Evolutionary conservation across 2,113 vertebrate genomes (phyloP).

Genomic region (Gallinago jamesoni): DNA sequence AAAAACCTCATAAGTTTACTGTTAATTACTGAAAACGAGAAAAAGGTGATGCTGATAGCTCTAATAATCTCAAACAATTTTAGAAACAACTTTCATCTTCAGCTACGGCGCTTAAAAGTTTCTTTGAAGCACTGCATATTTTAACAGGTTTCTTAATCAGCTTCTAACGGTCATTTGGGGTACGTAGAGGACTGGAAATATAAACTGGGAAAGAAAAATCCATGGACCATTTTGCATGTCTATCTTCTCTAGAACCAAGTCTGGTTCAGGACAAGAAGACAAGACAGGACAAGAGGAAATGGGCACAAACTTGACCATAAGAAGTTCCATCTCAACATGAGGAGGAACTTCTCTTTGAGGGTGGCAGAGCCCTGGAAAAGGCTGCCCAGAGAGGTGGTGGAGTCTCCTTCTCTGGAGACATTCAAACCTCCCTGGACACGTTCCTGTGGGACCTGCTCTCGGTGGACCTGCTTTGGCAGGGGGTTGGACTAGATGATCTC

Average conservation of each 20-base stretch:
- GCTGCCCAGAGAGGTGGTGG: no score
- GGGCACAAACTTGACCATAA: no score
- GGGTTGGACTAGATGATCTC: no score
- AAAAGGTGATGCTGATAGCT: background rate
- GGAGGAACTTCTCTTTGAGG: no score
- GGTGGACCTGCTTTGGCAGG: no score
- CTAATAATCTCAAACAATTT: background rate
- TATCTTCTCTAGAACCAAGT: background rate
- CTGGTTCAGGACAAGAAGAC: background rate
- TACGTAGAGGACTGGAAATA: background rate
- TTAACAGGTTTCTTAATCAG: background rate
- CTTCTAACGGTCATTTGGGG: background rate
- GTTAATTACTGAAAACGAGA: background rate
- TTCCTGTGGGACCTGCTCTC: no score
- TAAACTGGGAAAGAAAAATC: rapidly evolving
- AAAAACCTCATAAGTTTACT: background rate
- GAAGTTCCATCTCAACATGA: no score
- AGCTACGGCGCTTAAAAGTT: background rate
- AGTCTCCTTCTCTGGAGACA: no score
- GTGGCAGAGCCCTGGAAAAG: no score
- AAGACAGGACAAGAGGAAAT: no score
- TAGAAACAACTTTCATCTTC: background rate
- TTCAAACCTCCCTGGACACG: no score
- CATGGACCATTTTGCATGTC: background rate
- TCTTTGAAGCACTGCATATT: background rate